Conservation (phyloP, 2,113 vertebrate species). For the Capreolus pygargus region DNA sequence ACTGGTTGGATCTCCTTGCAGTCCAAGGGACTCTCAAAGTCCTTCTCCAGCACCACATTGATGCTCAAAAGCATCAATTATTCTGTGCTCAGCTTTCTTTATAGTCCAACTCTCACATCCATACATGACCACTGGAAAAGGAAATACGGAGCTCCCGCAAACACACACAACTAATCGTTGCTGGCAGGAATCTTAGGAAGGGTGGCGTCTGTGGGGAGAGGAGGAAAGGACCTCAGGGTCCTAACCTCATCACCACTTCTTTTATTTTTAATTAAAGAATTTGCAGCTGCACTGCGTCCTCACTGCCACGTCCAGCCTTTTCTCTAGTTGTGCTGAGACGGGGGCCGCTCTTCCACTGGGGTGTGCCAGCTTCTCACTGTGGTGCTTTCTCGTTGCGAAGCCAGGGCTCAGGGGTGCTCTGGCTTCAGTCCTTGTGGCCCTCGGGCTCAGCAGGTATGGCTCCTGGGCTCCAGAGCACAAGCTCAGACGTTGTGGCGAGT, state of each 20-base stretch:
- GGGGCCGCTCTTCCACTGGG: rapidly evolving
- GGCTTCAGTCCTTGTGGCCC: neutral
- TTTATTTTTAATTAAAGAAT: neutral
- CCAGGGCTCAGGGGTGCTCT: neutral
- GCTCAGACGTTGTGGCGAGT: neutral
- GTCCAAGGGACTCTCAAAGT: neutral
- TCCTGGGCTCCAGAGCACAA: neutral
- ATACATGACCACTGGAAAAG: neutral
- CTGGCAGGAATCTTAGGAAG: neutral
- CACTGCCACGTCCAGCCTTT: neutral
- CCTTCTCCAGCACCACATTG: neutral
- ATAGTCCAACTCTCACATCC: neutral
- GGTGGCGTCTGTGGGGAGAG: rapidly evolving
- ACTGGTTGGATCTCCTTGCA: neutral
- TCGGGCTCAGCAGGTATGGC: neutral
- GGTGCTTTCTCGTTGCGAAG: rapidly evolving
- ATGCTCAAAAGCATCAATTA: neutral
- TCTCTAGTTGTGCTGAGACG: neutral
- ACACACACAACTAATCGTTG: neutral
- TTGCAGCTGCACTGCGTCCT: neutral
- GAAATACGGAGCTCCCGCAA: neutral
- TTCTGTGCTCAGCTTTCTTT: rapidly evolving
- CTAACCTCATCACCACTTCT: neutral
- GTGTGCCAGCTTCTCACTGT: rapidly evolving
- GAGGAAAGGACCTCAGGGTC: rapidly evolving